These are phyloP conservation scores for Cynopterus brachyotis DNA, from an alignment of 2,113 vertebrate genomes.

Conservation along the genomic window DNA sequence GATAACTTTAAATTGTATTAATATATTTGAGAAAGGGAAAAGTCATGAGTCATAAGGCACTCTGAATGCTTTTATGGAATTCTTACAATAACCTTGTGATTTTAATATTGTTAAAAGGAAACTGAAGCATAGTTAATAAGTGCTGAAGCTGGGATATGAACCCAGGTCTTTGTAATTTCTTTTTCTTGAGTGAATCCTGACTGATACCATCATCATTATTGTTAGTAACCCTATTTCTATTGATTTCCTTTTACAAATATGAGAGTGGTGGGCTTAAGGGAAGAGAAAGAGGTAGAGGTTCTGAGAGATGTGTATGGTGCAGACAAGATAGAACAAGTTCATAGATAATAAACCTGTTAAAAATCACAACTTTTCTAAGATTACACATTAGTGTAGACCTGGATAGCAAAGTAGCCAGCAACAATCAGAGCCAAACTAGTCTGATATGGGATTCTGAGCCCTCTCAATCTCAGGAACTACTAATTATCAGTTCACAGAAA, in stretches of 20 bases:
- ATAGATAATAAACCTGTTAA: not conserved
- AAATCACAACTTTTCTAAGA: not conserved
- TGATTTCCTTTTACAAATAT: not conserved
- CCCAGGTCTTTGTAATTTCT: not conserved
- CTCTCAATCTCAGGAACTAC: not conserved
- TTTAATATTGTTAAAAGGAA: not conserved
- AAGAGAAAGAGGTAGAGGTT: not conserved
- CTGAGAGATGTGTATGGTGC: not conserved
- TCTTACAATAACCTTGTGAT: not conserved
- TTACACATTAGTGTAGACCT: not conserved
- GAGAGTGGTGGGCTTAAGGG: not conserved
- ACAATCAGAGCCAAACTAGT: not conserved
- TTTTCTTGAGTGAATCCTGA: not conserved
- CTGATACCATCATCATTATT: not conserved
- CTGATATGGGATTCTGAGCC: not conserved
- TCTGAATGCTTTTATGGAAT: not conserved
- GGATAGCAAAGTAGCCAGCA: not conserved
- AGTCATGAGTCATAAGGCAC: not conserved
- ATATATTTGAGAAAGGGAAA: not conserved
- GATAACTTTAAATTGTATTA: slow-evolving; percentile 6
- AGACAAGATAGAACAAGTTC: not conserved
- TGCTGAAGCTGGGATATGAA: not conserved
- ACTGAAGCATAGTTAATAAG: not conserved
- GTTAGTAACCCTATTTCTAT: not conserved
- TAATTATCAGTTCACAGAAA: not conserved